These are phyloP conservation scores for Thamnophis sirtalis DNA, from an alignment of 2,113 vertebrate genomes.

Conservation along the genomic window DNA sequence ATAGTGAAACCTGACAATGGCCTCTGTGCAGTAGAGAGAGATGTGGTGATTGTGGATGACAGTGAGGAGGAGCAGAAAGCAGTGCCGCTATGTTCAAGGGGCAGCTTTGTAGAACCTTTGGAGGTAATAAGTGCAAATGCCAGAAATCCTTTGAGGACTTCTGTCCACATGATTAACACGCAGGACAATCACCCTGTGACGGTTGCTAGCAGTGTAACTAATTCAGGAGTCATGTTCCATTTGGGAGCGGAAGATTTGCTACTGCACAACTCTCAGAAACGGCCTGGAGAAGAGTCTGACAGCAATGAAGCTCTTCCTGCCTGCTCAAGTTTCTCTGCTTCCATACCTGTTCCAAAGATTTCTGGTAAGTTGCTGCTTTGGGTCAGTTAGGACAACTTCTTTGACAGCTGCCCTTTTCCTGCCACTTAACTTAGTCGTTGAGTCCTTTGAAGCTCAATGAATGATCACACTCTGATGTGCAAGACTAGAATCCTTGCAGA, in stretches of 20 bases:
- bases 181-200: background rate
- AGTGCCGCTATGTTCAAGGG: conserved; percentile 4
- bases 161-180: background rate
- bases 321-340: conserved; percentile 58
- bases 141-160: background rate
- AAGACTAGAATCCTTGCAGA: background rate
- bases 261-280: conserved; percentile 40
- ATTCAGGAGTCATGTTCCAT: background rate
- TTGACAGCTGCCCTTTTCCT: background rate
- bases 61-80: background rate
- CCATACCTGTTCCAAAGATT: conserved; percentile 4
- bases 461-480: background rate
- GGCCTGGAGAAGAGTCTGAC: conserved; percentile 71
- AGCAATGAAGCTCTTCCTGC: conserved; percentile 63
- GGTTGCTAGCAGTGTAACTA: background rate
- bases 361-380: conserved; percentile 72
- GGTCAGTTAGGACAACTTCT: background rate
- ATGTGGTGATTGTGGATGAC: background rate
- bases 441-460: background rate
- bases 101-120: conserved; percentile 51
- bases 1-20: background rate
- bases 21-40: background rate
- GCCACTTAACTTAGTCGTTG: no score
- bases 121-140: background rate
- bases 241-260: conserved; percentile 25